phyloP scores from a whole-genome alignment of 2,888 invertebrate genomes.

The Sialis fuliginosa region DNA sequence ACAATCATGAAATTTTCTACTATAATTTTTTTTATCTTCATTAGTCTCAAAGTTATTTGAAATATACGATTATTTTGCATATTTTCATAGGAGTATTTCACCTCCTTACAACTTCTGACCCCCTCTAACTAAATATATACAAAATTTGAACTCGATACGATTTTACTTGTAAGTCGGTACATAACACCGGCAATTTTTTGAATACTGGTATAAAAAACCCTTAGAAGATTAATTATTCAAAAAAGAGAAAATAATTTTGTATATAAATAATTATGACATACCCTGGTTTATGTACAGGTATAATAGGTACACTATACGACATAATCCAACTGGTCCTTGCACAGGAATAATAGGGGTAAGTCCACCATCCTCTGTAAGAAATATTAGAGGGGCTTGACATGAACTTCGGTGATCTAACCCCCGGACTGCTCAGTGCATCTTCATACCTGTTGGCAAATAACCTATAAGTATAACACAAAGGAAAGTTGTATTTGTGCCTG shows the following conservation, averaged over 20 bases:
- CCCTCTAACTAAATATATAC: too few relatives aligned
- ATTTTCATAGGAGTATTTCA: too few relatives aligned
- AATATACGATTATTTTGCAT: too few relatives aligned
- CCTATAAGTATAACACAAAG: not conserved
- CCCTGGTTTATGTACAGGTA: conserved; percentile 33
- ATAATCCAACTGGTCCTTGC: conserved; percentile 61
- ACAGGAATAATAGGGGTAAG: conserved; percentile 76
- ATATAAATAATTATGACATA: conserved; percentile 14
- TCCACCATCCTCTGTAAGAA: conserved; percentile 67
- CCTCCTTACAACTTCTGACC: too few relatives aligned
- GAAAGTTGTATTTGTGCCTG: not conserved
- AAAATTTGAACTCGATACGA: too few relatives aligned
- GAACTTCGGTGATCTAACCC: conserved; percentile 48
- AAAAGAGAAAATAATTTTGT: not conserved
- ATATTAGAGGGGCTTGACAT: conserved; percentile 43
- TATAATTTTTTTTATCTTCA: too few relatives aligned
- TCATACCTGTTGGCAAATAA: conserved; percentile 32
- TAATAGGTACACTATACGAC: conserved; percentile 61
- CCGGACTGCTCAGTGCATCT: conserved; percentile 39
- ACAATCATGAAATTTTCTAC: too few relatives aligned
- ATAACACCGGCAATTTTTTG: too few relatives aligned
- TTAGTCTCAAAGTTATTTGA: too few relatives aligned
- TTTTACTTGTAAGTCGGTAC: too few relatives aligned
- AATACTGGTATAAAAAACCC: too few relatives aligned
- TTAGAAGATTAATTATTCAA: too few relatives aligned